phyloP scores from a whole-genome alignment of 1,140 invertebrate genomes.

The Venustaconcha ellipsiformis region DNA sequence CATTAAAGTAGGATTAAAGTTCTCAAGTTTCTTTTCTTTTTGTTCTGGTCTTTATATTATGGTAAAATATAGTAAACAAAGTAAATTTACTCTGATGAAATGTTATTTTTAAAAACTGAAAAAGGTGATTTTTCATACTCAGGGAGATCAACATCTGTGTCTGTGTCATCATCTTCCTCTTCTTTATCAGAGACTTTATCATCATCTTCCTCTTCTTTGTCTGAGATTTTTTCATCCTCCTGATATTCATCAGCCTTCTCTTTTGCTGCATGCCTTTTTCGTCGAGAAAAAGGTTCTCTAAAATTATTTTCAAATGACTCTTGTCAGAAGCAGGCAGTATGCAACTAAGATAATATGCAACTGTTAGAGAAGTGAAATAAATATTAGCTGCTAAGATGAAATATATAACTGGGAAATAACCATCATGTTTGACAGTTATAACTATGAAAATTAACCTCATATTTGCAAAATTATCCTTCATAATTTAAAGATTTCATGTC shows the following conservation, averaged over 20 bases:
- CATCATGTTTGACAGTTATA: too few relatives aligned
- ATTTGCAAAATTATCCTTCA: too few relatives aligned
- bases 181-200: constrained; percentile 18
- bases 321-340: too few relatives aligned
- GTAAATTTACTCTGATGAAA: background rate
- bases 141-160: constrained; percentile 17
- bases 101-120: background rate
- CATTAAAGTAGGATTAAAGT: background rate
- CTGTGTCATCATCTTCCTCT: constrained; percentile 35
- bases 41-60: background rate
- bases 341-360: too few relatives aligned
- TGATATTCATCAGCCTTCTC: constrained; percentile 16
- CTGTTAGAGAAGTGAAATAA: too few relatives aligned
- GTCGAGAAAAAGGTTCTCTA: too few relatives aligned
- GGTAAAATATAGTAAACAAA: background rate
- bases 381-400: too few relatives aligned
- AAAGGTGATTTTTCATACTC: background rate
- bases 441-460: too few relatives aligned
- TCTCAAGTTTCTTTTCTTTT: background rate
- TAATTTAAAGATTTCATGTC: too few relatives aligned
- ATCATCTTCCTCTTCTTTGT: constrained; percentile 26
- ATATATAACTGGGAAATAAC: too few relatives aligned
- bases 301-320: too few relatives aligned
- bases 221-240: constrained; percentile 13
- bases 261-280: background rate